These are phyloP conservation scores for Gila orcuttii DNA, from an alignment of 2,113 vertebrate species.

Conservation along the genomic window DNA sequence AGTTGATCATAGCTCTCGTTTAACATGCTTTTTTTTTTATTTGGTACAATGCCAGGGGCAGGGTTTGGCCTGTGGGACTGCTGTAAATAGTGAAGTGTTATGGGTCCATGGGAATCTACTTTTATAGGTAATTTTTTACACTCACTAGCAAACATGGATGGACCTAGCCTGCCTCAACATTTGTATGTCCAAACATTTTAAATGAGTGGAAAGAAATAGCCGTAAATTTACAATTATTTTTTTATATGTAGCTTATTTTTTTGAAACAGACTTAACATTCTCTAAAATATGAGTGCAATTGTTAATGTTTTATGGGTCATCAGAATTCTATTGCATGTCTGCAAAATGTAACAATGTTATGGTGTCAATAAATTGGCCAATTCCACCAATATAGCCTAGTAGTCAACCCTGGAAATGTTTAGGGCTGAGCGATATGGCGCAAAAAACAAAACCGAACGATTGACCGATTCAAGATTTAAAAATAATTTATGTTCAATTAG, in stretches of 20 bases:
- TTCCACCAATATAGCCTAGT: too few species aligned
- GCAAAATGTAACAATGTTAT: not conserved
- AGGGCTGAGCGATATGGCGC: too few species aligned
- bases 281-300: not conserved
- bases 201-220: not conserved
- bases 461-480: too few species aligned
- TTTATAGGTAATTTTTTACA: conserved; percentile 15
- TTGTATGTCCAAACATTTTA: not conserved
- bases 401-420: too few species aligned
- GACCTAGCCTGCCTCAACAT: not conserved
- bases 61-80: conserved; percentile 24
- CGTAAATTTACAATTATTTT: not conserved
- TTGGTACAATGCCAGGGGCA: conserved; percentile 24
- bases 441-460: too few species aligned
- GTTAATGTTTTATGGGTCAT: not conserved
- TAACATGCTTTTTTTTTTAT: conserved; percentile 32
- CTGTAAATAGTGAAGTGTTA: not conserved
- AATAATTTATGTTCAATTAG: too few species aligned
- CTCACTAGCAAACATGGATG: not conserved
- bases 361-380: too few species aligned
- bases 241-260: too few species aligned
- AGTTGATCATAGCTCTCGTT: conserved; percentile 27
- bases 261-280: not conserved
- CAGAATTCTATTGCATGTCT: not conserved
- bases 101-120: not conserved